phyloP scores from a whole-genome alignment of 2,113 vertebrate species.

The Hypocryptadius cinnamomeus region DNA sequence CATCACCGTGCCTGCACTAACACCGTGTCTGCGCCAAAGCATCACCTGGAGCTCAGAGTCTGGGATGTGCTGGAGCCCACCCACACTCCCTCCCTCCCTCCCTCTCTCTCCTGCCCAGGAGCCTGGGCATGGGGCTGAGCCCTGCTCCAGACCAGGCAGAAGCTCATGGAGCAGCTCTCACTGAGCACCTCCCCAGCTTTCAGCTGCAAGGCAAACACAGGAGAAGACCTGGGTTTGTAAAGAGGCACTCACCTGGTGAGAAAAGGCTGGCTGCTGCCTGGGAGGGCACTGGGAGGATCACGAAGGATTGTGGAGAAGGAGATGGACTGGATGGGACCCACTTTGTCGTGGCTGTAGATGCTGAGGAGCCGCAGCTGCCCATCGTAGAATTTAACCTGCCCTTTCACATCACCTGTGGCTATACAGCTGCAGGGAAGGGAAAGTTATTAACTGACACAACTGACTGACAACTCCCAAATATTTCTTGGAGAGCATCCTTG shows the following conservation, averaged over 20 bases:
- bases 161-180: neutral
- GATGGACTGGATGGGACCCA: constrained; percentile 77
- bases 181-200: neutral
- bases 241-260: constrained; percentile 67
- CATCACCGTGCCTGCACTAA: neutral
- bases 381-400: constrained; percentile 81
- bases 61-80: neutral
- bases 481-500: neutral
- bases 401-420: constrained; percentile 80
- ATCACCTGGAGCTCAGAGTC: neutral
- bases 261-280: constrained; percentile 47
- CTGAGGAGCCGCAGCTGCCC: constrained; percentile 65
- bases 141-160: neutral
- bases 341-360: constrained; percentile 69
- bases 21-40: fast-evolving
- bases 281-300: neutral
- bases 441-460: neutral
- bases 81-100: neutral
- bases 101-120: neutral
- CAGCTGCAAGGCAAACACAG: neutral
- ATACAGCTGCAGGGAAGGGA: constrained; percentile 70
- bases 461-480: neutral
- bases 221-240: neutral
- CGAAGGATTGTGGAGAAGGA: constrained; percentile 76
- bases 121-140: neutral